Conservation (phyloP, 2,888 invertebrate genomes). For the Agrotis clavis region DNA sequence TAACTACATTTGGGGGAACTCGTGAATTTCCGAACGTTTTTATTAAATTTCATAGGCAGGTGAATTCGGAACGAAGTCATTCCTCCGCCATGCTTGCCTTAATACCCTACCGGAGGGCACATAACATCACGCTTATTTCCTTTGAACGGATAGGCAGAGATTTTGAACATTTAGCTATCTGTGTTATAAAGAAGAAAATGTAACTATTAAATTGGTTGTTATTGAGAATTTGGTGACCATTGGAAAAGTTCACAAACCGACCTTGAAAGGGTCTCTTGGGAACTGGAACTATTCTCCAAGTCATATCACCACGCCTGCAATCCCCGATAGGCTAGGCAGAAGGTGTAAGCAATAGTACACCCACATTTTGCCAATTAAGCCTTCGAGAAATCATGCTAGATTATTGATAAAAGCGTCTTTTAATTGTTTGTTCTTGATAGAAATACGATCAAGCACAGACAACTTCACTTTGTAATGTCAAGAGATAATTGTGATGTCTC, state of each 20-base stretch:
- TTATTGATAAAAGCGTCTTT: too few relatives aligned
- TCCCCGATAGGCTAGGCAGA: too few relatives aligned
- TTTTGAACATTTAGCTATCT: background rate
- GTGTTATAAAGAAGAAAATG: background rate
- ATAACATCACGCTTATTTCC: background rate
- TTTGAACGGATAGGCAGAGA: background rate
- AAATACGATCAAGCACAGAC: conserved; percentile 3
- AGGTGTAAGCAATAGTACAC: too few relatives aligned
- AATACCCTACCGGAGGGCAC: conserved; percentile 23
- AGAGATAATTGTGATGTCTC: conserved; percentile 28
- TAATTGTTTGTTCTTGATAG: background rate
- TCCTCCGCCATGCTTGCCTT: conserved; percentile 19
- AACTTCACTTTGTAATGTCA: conserved; percentile 33
- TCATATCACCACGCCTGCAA: too few relatives aligned
- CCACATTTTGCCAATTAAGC: too few relatives aligned
- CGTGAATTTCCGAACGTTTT: conserved; percentile 76
- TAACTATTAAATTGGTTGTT: background rate
- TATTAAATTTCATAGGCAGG: conserved; percentile 71
- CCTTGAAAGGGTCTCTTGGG: background rate
- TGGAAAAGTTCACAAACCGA: background rate
- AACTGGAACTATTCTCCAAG: background rate
- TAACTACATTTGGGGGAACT: conserved; percentile 67
- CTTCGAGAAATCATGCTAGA: too few relatives aligned
- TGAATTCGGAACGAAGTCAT: conserved; percentile 56
- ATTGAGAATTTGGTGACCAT: background rate